Conservation (phyloP, 2,888 invertebrate species). For the Cactoblastis cactorum region DNA sequence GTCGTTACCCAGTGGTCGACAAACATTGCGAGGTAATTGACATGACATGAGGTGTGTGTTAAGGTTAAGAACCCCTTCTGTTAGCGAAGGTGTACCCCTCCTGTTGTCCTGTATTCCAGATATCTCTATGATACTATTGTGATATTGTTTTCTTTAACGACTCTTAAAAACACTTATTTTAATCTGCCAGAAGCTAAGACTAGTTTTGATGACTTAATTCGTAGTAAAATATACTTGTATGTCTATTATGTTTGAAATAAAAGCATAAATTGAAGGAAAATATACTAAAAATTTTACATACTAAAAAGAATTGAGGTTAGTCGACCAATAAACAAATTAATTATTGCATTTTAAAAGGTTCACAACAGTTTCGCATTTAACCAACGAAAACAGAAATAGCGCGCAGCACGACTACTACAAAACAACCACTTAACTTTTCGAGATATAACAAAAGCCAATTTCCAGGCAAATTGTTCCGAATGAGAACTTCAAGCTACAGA, state of each 20-base stretch:
- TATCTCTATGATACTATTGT: no score
- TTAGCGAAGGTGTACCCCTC: background rate
- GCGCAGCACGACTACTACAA: background rate
- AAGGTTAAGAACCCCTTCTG: background rate
- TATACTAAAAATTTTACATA: background rate
- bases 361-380: background rate
- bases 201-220: no score
- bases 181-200: no score
- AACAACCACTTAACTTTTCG: background rate
- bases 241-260: background rate
- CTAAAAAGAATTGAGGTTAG: no score
- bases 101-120: background rate
- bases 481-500: constrained; percentile 9
- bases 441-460: constrained; percentile 7
- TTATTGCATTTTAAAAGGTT: background rate
- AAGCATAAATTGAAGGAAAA: background rate
- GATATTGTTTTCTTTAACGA: no score
- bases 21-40: constrained; percentile 1
- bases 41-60: background rate
- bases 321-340: background rate
- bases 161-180: no score
- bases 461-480: constrained; percentile 6
- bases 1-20: background rate
- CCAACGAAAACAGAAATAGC: background rate
- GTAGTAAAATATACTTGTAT: no score